These are phyloP conservation scores for Dasypolia templi DNA, from an alignment of 2,888 invertebrate genomes.

Conservation along the genomic window DNA sequence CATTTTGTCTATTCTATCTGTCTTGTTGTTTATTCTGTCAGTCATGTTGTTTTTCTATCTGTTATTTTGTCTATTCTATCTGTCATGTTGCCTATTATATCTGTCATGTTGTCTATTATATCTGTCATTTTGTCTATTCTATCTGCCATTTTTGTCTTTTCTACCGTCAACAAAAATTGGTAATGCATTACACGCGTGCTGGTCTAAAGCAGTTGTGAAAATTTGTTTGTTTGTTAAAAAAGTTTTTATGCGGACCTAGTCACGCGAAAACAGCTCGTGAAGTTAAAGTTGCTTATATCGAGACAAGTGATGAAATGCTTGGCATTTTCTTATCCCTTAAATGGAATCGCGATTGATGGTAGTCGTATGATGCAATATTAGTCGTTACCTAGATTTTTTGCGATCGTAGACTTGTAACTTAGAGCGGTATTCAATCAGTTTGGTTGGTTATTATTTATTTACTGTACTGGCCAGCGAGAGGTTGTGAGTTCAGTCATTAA, in stretches of 20 bases:
- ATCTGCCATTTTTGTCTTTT: too few species aligned
- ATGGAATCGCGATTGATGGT: slow-evolving; percentile 11
- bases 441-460: slow-evolving; percentile 1
- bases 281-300: neutral
- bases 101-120: too few species aligned
- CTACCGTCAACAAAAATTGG: too few species aligned
- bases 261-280: neutral
- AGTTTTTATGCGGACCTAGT: neutral
- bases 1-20: too few species aligned
- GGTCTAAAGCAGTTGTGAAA: neutral
- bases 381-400: slow-evolving; percentile 29
- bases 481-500: too few species aligned
- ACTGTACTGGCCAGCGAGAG: neutral
- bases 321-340: slow-evolving; percentile 1
- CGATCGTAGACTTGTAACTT: neutral
- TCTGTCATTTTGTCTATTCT: too few species aligned
- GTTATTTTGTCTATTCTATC: too few species aligned
- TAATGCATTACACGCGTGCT: too few species aligned
- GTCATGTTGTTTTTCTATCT: too few species aligned
- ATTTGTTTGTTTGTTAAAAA: too few species aligned
- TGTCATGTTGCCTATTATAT: too few species aligned
- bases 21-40: too few species aligned
- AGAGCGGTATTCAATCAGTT: slow-evolving; percentile 1
- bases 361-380: slow-evolving; percentile 16
- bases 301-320: slow-evolving; percentile 10